Evolutionary conservation across 2,888 invertebrate species (phyloP).

Genomic region (Gymnosoma rotundatum): DNA sequence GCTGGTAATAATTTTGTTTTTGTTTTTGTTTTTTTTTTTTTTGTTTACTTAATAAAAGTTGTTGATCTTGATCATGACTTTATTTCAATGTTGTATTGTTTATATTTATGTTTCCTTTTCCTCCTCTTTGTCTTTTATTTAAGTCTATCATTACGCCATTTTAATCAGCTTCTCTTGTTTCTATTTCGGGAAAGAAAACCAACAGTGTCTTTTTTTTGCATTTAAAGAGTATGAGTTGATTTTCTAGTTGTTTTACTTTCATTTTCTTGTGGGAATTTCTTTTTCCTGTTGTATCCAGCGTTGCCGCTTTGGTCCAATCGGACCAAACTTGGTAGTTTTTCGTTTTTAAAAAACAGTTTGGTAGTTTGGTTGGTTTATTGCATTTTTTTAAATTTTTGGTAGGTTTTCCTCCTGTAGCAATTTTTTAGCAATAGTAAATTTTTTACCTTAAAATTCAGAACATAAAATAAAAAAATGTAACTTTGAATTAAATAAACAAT

Average conservation of each 20-base stretch:
- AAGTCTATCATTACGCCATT: background rate
- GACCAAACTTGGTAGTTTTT: no score
- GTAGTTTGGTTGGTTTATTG: no score
- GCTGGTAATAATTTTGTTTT: conserved; percentile 21
- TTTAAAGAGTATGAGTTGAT: conserved; percentile 23
- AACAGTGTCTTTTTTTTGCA: background rate
- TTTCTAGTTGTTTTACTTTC: conserved; percentile 72
- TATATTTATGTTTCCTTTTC: conserved; percentile 32
- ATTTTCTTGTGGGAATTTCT: conserved; percentile 66
- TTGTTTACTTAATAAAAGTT: conserved; percentile 27
- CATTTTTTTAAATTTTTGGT: no score
- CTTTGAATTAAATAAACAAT: no score
- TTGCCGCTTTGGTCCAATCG: no score
- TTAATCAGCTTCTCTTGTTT: conserved; percentile 20
- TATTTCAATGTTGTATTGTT: conserved; percentile 66
- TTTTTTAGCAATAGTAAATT: no score
- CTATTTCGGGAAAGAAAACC: conserved; percentile 22
- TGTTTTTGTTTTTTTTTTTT: conserved; percentile 15
- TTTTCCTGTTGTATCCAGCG: conserved; percentile 49
- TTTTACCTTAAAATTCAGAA: no score
- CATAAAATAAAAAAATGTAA: no score
- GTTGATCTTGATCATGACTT: conserved; percentile 68
- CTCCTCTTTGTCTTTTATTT: background rate
- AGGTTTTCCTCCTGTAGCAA: no score
- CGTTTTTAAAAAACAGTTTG: no score